Evolutionary conservation across 1,140 invertebrate genomes (phyloP).

Genomic region (Eubasilissa regina): DNA sequence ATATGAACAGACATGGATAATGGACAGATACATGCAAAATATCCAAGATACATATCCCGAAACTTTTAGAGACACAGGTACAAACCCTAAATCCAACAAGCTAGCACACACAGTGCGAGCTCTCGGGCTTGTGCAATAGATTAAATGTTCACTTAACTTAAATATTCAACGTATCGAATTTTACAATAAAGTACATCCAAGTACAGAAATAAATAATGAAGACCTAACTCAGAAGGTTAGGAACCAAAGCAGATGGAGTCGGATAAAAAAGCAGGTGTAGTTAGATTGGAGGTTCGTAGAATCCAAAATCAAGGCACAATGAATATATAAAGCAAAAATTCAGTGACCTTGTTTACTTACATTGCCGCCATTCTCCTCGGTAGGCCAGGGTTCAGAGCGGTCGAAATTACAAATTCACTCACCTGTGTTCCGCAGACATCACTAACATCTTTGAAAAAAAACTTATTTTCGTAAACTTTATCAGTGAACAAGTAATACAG

Average conservation of each 20-base stretch:
- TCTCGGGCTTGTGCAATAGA: too few relatives aligned
- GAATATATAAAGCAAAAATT: too few relatives aligned
- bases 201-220: not conserved
- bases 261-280: too few relatives aligned
- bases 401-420: constrained; percentile 28
- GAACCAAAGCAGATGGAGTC: too few relatives aligned
- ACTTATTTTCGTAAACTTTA: constrained; percentile 15
- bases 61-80: constrained; percentile 10
- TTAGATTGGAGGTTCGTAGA: too few relatives aligned
- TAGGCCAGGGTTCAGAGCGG: not conserved
- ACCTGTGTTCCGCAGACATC: not conserved
- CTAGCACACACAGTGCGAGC: not conserved
- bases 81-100: not conserved
- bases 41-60: not conserved
- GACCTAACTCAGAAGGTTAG: not conserved
- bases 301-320: too few relatives aligned
- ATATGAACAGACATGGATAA: not conserved
- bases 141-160: too few relatives aligned
- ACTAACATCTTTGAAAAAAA: constrained; percentile 4
- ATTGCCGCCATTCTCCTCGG: not conserved
- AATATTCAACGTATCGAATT: not conserved
- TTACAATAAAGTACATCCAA: not conserved
- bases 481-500: not conserved
- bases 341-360: not conserved
- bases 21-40: not conserved